Conservation (phyloP, 2,113 vertebrate genomes). For the Sigmodon hispidus region DNA sequence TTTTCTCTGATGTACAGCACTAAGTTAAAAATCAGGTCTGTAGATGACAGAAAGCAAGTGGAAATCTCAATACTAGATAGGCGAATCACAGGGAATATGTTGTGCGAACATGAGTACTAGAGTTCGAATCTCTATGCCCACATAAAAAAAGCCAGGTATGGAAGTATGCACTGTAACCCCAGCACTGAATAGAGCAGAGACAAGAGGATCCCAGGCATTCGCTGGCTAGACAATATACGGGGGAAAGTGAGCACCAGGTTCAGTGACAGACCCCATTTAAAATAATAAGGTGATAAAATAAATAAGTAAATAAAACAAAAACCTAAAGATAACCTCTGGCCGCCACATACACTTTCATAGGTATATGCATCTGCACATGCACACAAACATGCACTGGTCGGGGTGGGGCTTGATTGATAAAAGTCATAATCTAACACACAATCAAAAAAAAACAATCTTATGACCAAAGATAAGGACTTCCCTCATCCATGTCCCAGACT, state of each 20-base stretch:
- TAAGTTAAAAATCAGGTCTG: background rate
- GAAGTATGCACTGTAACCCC: rapidly evolving
- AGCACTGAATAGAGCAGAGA: background rate
- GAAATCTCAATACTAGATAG: background rate
- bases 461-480: conserved; percentile 11
- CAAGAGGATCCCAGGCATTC: background rate
- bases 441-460: background rate
- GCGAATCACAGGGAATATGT: background rate
- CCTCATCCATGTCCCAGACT: background rate
- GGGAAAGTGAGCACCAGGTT: background rate
- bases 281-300: background rate
- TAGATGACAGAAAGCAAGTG: background rate
- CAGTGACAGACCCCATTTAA: background rate
- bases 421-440: background rate
- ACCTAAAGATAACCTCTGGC: background rate
- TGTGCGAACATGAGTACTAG: background rate
- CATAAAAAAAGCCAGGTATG: background rate
- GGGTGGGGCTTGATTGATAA: background rate
- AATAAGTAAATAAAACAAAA: too few species aligned
- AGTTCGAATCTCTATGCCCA: background rate
- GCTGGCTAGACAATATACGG: background rate
- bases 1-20: background rate
- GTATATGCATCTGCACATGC: background rate
- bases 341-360: background rate
- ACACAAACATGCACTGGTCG: background rate